These are phyloP conservation scores for Galaxias olidus DNA, from an alignment of 2,797 vertebrate species.

Conservation along the genomic window DNA sequence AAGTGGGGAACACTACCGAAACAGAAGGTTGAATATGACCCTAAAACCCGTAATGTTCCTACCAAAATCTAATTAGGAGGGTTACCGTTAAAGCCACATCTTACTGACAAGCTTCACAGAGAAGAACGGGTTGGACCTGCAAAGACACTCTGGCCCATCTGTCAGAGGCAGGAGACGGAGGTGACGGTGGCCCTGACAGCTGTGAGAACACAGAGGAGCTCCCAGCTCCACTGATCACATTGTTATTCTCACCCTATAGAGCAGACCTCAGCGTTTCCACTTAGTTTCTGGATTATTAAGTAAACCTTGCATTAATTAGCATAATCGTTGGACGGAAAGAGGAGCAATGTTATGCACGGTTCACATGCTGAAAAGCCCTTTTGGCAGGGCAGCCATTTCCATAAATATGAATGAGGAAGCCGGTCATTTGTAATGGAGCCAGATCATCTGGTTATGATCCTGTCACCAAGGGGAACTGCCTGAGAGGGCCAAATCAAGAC, in stretches of 20 bases:
- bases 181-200: background rate
- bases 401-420: constrained; percentile 45
- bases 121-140: constrained; percentile 2
- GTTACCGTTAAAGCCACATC: constrained; percentile 11
- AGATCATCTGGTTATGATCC: constrained; percentile 67
- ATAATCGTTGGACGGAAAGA: constrained; percentile 51
- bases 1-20: constrained; percentile 2
- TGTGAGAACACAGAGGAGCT: constrained; percentile 11
- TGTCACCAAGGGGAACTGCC: constrained; percentile 52
- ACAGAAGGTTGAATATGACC: background rate
- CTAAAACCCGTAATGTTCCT: background rate
- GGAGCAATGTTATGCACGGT: constrained; percentile 11
- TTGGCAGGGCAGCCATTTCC: constrained; percentile 46
- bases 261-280: constrained; percentile 46
- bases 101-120: background rate
- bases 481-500: constrained; percentile 60
- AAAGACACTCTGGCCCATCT: constrained; percentile 5
- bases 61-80: background rate
- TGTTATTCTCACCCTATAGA: constrained; percentile 53
- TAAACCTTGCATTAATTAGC: constrained; percentile 57
- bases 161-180: constrained; percentile 10
- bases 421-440: constrained; percentile 60
- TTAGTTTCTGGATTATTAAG: constrained; percentile 52
- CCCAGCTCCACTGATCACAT: constrained; percentile 31
- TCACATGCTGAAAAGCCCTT: constrained; percentile 51